A percentile compares a stretch with the other conserved stretches of the same genome.
Evolutionary conservation across 2,888 invertebrate genomes (phyloP).

Genomic region (Heliconius ethilla): DNA sequence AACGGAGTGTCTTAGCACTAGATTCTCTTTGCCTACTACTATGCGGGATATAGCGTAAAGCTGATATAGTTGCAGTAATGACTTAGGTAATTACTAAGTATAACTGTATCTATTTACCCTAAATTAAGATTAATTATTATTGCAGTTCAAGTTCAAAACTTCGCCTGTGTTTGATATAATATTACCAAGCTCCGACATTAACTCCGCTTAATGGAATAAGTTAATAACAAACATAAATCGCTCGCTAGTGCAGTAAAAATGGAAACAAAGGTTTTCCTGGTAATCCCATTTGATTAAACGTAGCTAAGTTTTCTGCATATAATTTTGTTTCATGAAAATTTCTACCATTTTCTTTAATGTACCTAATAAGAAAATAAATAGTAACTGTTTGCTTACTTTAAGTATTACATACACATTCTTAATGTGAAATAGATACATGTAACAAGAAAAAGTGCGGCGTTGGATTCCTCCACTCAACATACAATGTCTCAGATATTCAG

Average conservation of each 20-base stretch:
- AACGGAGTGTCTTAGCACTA: too few species aligned
- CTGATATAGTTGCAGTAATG: too few species aligned
- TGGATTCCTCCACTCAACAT: too few species aligned
- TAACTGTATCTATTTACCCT: not conserved
- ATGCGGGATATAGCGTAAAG: too few species aligned
- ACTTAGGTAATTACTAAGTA: too few species aligned
- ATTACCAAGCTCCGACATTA: conserved; percentile 23
- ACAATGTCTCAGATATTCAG: too few species aligned
- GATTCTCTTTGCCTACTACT: too few species aligned
- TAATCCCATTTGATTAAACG: conserved; percentile 8
- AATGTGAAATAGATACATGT: conserved; percentile 16
- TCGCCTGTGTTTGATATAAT: not conserved
- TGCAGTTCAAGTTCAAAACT: conserved; percentile 11
- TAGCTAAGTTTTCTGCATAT: conserved; percentile 4
- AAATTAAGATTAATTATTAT: conserved; percentile 18
- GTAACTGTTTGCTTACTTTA: not conserved
- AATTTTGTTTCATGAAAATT: conserved; percentile 8
- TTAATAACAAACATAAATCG: conserved; percentile 26
- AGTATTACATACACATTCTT: conserved; percentile 25
- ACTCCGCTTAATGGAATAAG: conserved; percentile 28
- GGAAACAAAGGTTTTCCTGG: conserved; percentile 29
- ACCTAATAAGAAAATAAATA: not conserved
- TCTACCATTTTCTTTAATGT: not conserved
- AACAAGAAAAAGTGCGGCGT: too few species aligned
- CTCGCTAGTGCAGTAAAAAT: conserved; percentile 28